Conservation (phyloP, 53 echinoderm and acorn worm species). For the Crossaster papposus region DNA sequence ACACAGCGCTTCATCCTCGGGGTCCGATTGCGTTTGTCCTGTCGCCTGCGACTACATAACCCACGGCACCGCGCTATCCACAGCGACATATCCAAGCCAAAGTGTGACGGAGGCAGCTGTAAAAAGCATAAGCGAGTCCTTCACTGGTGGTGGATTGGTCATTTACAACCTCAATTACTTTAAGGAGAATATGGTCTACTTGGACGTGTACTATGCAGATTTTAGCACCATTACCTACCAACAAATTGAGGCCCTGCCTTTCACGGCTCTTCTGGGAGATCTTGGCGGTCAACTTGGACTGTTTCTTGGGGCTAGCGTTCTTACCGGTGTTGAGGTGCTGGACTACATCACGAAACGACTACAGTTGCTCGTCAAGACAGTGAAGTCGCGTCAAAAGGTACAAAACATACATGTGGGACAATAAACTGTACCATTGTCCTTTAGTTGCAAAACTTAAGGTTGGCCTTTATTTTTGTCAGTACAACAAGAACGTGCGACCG, state of each 20-base stretch:
- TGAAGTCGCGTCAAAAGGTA: neutral
- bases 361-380: neutral
- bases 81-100: constrained; percentile 28
- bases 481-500: too few relatives aligned
- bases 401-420: neutral
- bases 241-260: constrained; percentile 31
- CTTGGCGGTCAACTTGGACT: constrained; percentile 54
- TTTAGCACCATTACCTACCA: constrained; percentile 32
- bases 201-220: constrained; percentile 52
- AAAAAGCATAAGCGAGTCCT: neutral
- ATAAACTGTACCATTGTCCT: neutral
- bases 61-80: constrained; percentile 41
- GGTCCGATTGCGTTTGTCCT: constrained; percentile 15
- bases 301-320: constrained; percentile 56
- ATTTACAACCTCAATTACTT: neutral
- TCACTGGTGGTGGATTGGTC: neutral
- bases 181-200: constrained; percentile 11
- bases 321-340: constrained; percentile 43
- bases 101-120: neutral
- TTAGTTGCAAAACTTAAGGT: too few relatives aligned
- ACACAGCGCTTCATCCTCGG: neutral
- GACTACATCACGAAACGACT: constrained; percentile 45
- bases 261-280: constrained; percentile 36
- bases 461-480: too few relatives aligned
- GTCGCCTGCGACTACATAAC: constrained; percentile 19